These are phyloP conservation scores for Orchesella cincta DNA, from an alignment of 1,140 invertebrate species.

Conservation along the genomic window DNA sequence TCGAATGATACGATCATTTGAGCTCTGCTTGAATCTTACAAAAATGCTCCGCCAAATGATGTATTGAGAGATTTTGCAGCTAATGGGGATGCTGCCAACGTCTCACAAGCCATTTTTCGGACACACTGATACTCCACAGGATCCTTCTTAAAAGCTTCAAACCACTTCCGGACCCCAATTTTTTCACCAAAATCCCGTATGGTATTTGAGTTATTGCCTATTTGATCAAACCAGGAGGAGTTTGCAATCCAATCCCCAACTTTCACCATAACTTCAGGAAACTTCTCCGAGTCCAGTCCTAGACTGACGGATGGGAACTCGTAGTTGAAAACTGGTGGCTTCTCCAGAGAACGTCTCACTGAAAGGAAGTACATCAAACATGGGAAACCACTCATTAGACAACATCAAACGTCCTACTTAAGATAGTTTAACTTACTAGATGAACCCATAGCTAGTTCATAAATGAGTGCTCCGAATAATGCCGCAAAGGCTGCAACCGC, in stretches of 20 bases:
- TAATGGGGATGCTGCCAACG: conserved; percentile 40
- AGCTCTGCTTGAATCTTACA: too few species aligned
- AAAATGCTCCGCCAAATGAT: neutral
- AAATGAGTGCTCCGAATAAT: conserved; percentile 42
- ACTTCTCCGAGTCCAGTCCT: conserved; percentile 25
- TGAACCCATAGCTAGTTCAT: conserved; percentile 41
- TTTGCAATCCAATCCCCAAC: conserved; percentile 37
- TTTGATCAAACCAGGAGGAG: neutral
- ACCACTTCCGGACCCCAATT: conserved; percentile 35
- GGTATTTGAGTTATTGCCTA: neutral
- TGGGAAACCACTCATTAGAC: neutral
- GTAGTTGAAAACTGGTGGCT: neutral
- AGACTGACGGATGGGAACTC: neutral
- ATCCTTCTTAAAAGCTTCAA: conserved; percentile 43
- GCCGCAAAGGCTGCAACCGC: conserved; percentile 44
- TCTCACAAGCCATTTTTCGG: conserved; percentile 44
- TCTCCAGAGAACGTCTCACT: neutral
- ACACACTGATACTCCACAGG: conserved; percentile 41
- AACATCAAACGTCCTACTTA: neutral
- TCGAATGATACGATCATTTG: too few species aligned
- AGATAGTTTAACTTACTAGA: conserved; percentile 37
- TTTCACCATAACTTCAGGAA: conserved; percentile 43
- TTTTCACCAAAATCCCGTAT: conserved; percentile 16
- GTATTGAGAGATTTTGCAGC: conserved; percentile 9
- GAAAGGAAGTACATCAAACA: neutral